phyloP scores from a whole-genome alignment of 1,140 invertebrate species.

The Aphaenogaster ashmeadi region DNA sequence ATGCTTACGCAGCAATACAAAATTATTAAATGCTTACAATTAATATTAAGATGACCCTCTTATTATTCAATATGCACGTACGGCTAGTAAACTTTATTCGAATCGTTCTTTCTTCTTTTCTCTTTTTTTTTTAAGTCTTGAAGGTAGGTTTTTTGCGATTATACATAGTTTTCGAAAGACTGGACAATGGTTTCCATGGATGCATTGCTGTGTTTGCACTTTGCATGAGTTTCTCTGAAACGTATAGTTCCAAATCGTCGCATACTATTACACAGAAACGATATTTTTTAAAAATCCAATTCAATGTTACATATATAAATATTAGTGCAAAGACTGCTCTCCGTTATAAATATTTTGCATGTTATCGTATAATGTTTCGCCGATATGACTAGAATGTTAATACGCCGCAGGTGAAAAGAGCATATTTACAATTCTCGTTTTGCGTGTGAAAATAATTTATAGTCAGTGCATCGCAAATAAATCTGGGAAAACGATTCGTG shows the following conservation, averaged over 20 bases:
- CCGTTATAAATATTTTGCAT: slow-evolving; percentile 21
- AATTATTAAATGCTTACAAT: neutral
- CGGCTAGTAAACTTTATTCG: neutral
- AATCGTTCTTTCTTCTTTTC: neutral
- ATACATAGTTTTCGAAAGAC: neutral
- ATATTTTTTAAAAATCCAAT: slow-evolving; percentile 1
- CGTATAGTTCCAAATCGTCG: neutral
- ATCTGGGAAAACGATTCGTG: slow-evolving; percentile 25
- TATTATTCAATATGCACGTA: neutral
- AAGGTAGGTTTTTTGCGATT: neutral
- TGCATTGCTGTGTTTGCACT: neutral
- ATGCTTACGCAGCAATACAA: neutral
- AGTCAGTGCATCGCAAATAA: slow-evolving; percentile 34
- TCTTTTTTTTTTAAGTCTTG: neutral
- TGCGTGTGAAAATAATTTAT: slow-evolving; percentile 59
- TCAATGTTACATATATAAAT: neutral
- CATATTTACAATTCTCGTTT: slow-evolving; percentile 56
- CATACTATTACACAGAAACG: neutral
- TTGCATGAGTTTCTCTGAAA: neutral
- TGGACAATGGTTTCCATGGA: neutral
- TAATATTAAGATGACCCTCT: neutral
- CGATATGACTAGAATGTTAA: slow-evolving; percentile 19
- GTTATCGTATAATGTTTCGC: neutral
- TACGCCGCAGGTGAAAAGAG: slow-evolving; percentile 16
- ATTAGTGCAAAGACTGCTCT: neutral